Percentiles rank a stretch among this genome's conserved stretches.
Evolutionary conservation across 1,140 invertebrate genomes (phyloP).

Genomic region (Drosophila kanapiae): DNA sequence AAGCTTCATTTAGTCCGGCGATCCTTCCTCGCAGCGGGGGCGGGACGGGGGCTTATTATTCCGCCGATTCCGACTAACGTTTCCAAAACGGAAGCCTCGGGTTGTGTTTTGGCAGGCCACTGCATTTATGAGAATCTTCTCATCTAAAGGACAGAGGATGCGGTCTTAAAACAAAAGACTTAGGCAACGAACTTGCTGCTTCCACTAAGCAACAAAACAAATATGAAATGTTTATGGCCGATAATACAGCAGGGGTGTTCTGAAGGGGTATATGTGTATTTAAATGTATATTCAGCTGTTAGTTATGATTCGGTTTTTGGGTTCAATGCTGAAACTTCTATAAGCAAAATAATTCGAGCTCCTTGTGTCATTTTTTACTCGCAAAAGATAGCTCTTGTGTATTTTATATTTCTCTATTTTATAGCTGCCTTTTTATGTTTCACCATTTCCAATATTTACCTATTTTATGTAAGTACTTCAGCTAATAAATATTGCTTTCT

Average conservation of each 20-base stretch:
- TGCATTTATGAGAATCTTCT: constrained; percentile 53
- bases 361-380: not conserved
- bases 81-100: constrained; percentile 72
- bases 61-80: constrained; percentile 21
- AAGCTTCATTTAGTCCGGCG: constrained; percentile 70
- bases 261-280: not conserved
- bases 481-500: constrained; percentile 21
- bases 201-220: constrained; percentile 11
- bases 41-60: constrained; percentile 53
- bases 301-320: not conserved
- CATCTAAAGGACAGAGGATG: constrained; percentile 14
- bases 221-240: constrained; percentile 26
- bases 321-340: not conserved
- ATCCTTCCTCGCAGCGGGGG: constrained; percentile 40
- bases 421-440: not conserved
- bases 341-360: not conserved
- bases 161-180: constrained; percentile 70
- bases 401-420: not conserved
- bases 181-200: constrained; percentile 57
- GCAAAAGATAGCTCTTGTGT: not conserved
- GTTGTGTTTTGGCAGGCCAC: constrained; percentile 49
- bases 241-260: constrained; percentile 10
- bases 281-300: constrained; percentile 4
- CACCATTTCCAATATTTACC: not conserved
- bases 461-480: not conserved